Evolutionary conservation across 92 coral and sea anemone species (phyloP).

Genomic region (Zoanthus gigantus): DNA sequence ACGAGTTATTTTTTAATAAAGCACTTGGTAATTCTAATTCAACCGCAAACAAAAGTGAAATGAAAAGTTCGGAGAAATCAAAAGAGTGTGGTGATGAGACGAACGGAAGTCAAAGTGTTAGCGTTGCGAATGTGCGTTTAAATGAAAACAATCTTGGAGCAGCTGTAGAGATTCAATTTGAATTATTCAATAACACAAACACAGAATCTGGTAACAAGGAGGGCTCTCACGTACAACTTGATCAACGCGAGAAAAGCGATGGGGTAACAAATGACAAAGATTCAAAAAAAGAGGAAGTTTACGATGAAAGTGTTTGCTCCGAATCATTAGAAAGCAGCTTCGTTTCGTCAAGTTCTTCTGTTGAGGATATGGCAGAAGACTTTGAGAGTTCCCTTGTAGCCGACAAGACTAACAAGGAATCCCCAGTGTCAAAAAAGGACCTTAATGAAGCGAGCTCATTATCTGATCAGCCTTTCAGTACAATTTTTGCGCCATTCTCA

Average conservation of each 20-base stretch:
- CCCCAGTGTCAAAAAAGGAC: slow-evolving; percentile 41
- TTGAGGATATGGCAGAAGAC: slow-evolving; percentile 33
- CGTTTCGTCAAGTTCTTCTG: slow-evolving; percentile 25
- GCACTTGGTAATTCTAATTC: slow-evolving; percentile 7
- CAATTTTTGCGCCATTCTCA: slow-evolving; percentile 62
- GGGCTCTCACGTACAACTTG: slow-evolving; percentile 58
- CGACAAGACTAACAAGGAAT: slow-evolving; percentile 20
- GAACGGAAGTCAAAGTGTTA: slow-evolving; percentile 29
- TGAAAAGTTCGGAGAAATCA: neutral
- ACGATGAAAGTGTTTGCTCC: slow-evolving; percentile 13
- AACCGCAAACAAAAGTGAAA: neutral
- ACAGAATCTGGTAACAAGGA: slow-evolving; percentile 66
- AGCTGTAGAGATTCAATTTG: slow-evolving; percentile 74
- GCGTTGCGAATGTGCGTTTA: slow-evolving; percentile 40
- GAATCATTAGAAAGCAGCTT: slow-evolving; percentile 31
- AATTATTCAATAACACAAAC: slow-evolving; percentile 85
- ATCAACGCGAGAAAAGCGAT: slow-evolving; percentile 58
- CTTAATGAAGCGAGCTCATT: slow-evolving; percentile 42
- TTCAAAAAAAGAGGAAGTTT: slow-evolving; percentile 55
- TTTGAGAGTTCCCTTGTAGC: slow-evolving; percentile 4
- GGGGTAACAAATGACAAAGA: slow-evolving; percentile 69
- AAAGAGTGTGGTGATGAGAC: neutral
- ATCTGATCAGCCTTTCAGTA: slow-evolving; percentile 48
- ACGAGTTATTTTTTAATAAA: slow-evolving; percentile 18
- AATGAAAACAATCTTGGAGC: slow-evolving; percentile 51